Percentiles rank a stretch among this genome's conserved stretches.
Conservation (phyloP, 1,140 invertebrate species). For the Euborellia annulipes region DNA sequence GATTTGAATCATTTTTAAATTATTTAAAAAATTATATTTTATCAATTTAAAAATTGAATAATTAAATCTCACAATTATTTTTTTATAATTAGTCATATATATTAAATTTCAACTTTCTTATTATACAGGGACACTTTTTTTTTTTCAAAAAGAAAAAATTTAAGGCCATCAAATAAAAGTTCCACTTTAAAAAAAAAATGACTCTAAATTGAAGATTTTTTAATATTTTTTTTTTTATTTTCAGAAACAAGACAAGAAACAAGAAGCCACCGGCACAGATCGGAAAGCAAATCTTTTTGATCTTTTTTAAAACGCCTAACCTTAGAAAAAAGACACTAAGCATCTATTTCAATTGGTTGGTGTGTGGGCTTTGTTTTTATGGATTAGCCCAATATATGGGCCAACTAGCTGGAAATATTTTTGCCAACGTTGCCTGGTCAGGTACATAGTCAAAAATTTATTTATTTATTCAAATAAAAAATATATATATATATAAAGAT, state of each 20-base stretch:
- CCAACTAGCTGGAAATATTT: conserved; percentile 52
- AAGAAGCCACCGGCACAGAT: conserved; percentile 9
- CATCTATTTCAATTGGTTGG: conserved; percentile 54
- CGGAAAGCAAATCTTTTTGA: conserved; percentile 42
- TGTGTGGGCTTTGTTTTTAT: conserved; percentile 56
- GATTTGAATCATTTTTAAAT: too few species aligned
- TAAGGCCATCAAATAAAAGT: too few species aligned
- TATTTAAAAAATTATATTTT: too few species aligned
- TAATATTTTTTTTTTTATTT: not conserved
- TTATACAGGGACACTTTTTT: too few species aligned
- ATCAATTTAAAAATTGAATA: too few species aligned
- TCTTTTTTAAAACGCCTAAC: conserved; percentile 50
- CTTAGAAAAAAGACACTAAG: conserved; percentile 54
- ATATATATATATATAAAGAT: conserved; percentile 1
- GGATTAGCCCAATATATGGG: conserved; percentile 60
- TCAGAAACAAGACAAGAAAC: not conserved
- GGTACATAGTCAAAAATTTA: conserved; percentile 21
- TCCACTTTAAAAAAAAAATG: too few species aligned
- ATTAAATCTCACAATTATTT: too few species aligned
- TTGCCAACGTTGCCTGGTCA: conserved; percentile 54
- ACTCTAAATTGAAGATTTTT: too few species aligned
- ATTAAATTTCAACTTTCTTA: too few species aligned
- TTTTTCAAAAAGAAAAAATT: too few species aligned
- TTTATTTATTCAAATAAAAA: not conserved
- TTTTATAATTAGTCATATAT: too few species aligned